Percentiles rank a stretch among this genome's conserved stretches.
These are phyloP conservation scores for Sicus ferrugineus DNA, from an alignment of 2,888 invertebrate species.

Conservation along the genomic window DNA sequence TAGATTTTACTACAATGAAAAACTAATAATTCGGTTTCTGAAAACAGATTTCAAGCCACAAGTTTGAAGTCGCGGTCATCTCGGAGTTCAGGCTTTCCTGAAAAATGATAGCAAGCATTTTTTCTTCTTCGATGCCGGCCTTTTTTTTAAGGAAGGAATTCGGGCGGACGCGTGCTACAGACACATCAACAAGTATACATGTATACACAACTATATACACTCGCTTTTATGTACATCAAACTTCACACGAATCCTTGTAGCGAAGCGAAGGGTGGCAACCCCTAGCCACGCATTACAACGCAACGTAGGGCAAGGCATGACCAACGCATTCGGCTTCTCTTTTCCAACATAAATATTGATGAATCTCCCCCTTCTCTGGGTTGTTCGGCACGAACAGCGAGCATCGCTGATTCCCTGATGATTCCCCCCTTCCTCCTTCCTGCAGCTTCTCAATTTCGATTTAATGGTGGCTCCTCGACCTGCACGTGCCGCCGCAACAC, in stretches of 20 bases:
- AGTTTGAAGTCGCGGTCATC: background rate
- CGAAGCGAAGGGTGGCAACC: no score
- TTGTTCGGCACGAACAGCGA: background rate
- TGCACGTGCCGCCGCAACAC: slow-evolving; percentile 43
- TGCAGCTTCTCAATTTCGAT: slow-evolving; percentile 45
- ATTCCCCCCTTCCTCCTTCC: slow-evolving; percentile 1
- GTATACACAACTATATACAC: background rate
- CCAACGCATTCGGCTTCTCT: background rate
- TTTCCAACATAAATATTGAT: background rate
- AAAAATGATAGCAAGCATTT: background rate
- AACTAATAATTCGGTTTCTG: no score
- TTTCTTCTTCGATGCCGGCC: no score
- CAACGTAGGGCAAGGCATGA: no score
- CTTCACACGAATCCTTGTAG: no score
- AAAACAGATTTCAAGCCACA: background rate
- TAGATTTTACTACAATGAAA: no score
- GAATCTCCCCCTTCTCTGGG: no score
- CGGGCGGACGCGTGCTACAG: background rate
- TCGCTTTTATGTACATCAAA: background rate
- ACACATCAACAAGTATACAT: background rate
- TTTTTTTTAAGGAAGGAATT: no score
- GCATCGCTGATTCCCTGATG: background rate
- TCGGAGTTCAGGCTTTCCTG: background rate
- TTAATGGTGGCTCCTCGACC: slow-evolving; percentile 43
- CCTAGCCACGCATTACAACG: no score